Base-by-base conservation (phyloP, 2,888 invertebrate species). In the Hoplodrina ambigua region DNA sequence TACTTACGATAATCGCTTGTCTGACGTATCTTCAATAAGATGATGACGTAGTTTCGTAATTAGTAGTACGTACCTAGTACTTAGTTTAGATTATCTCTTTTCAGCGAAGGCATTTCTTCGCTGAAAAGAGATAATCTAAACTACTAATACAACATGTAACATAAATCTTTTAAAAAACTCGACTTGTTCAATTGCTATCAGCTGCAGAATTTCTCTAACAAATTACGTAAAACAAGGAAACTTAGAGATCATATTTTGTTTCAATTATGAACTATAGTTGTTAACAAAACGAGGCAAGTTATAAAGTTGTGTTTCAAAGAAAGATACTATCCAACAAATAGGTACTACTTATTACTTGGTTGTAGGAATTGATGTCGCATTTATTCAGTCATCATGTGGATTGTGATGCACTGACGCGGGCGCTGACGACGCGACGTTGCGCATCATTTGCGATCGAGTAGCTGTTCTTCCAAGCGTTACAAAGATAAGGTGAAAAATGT, bases 161-260 rank as follows among this genome's bases (percentile, higher is more conserved):
- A 10, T 41, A 41, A 30, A 20, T 8, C 37, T 15, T 37, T 44
- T 50, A n/a, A 33, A 50, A 20, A 17, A 37, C 13, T 55, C 17
- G 37, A 76, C 63, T 70, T 54, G 50, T 25, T 57, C 20, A 65
- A 57, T 54, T 53, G 52, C 44, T 41, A 58, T 57, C 19, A 46
- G 58, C 41, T 30, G 41, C 55, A 72, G n/a, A 55, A 58, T 78
- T 63, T 68, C 72, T 63, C 37, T 17, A 11, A 25, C 13, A 44
- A 54, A 59, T 79, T 78, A 60, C 65, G 73, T 74, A 78, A 78
- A 69, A 69, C 70, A 54, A 74, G 69, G 69, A 74, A 78, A 59
- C 49, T 50, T 53, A 53, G 44, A 55, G 62, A 60, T 69, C 69
- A 74, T 59, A 41, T 52, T 73, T 56, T 69, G 33, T 65, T 74